phyloP scores from a whole-genome alignment of 2,113 vertebrate genomes.

The Syrrhaptes paradoxus region DNA sequence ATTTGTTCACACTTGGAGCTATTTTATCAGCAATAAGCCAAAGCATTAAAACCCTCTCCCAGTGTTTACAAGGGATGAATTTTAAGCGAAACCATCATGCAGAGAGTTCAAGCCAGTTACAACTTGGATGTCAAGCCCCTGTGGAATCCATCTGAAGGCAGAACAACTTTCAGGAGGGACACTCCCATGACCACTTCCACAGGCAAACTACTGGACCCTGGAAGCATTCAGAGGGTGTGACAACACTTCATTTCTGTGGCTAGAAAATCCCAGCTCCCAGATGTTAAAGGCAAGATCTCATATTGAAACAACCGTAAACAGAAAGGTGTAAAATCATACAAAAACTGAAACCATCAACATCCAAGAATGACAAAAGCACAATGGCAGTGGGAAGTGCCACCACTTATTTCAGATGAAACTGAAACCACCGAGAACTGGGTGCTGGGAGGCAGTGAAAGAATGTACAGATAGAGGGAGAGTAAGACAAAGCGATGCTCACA shows the following conservation, averaged over 20 bases:
- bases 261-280: neutral
- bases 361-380: neutral
- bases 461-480: fast-evolving
- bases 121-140: neutral
- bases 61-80: neutral
- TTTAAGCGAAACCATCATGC: fast-evolving
- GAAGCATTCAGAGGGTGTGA: neutral
- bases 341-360: neutral
- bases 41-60: neutral
- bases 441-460: neutral
- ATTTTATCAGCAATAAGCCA: neutral
- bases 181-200: neutral
- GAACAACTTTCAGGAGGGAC: neutral
- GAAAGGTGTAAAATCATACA: neutral
- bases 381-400: fast-evolving
- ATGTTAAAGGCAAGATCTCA: neutral
- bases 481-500: neutral
- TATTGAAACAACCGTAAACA: neutral
- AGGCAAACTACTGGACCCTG: neutral
- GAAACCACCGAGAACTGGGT: fast-evolving
- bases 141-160: neutral
- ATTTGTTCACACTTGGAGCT: neutral
- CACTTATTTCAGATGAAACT: neutral
- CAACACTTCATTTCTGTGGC: neutral
- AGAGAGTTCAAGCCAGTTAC: neutral